These are phyloP conservation scores for Eremobia ochroleuca DNA, from an alignment of 2,888 invertebrate species.

Conservation along the genomic window DNA sequence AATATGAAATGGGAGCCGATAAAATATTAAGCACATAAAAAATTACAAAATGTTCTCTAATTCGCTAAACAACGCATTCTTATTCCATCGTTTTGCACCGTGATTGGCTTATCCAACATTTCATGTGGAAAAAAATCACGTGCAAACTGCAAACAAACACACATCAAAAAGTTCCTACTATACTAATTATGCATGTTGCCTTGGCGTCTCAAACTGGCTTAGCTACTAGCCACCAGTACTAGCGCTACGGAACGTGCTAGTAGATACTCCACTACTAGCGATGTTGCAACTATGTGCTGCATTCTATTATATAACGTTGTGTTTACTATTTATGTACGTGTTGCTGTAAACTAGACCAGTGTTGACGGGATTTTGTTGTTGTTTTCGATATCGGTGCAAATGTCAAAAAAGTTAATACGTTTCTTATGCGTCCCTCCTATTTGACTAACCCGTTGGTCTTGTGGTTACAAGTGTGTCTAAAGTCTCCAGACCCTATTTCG, in stretches of 20 bases:
- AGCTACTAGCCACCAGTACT: slow-evolving; percentile 21
- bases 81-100: not conserved
- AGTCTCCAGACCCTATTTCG: no score
- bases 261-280: not conserved
- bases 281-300: slow-evolving; percentile 41
- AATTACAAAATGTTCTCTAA: not conserved
- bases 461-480: no score
- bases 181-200: slow-evolving; percentile 12
- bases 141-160: slow-evolving; percentile 17
- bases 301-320: slow-evolving; percentile 33
- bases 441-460: no score
- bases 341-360: not conserved
- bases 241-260: slow-evolving; percentile 23
- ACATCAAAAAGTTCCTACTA: not conserved
- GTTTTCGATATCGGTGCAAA: slow-evolving; percentile 9
- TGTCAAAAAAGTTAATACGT: no score
- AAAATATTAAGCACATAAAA: not conserved
- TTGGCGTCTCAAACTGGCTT: slow-evolving; percentile 50
- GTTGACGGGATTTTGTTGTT: slow-evolving; percentile 3
- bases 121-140: not conserved
- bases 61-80: not conserved
- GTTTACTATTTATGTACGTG: not conserved
- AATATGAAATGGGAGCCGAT: not conserved
- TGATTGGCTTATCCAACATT: no score
- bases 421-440: no score